Evolutionary conservation across 2,888 invertebrate genomes (phyloP), one percentile per base, ranked within the genome.

Genomic region (Chloroclystis v-ata): DNA sequence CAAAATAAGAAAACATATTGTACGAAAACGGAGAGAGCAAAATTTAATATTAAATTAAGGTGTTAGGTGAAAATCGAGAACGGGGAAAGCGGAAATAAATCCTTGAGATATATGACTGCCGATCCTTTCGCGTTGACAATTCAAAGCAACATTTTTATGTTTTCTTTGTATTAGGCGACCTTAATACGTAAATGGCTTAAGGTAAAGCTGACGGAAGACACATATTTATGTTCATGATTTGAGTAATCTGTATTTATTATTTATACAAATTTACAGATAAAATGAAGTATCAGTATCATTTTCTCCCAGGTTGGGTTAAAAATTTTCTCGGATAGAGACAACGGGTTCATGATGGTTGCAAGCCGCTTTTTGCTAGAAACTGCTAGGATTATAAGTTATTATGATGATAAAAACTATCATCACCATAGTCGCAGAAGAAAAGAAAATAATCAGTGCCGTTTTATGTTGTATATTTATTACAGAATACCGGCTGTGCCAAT

Each of bases 11-110:
- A 79, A 77, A 79, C 83, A 80, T 82, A 75, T 82, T 71, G 67
- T 68, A 65, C 67, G 70, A 67, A 71, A 69, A 70, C 65, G 69
- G 68, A 78, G 74, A 75, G 74, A 76, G 78, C 79, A 78, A 75
- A 81, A 85, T 86, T 85, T 85, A 83, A 84, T 85, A 86, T 85
- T 85, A 85, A 86, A 86, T 86, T 86, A 86, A 84, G 83, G 82
- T 76, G 81, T 84, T 82, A 78, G 74, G 77, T 75, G 72, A 70
- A 79, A 83, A 85, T 85, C 82, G 85, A 82, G 84, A 76, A 78
- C 72, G 75, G 75, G 74, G 76, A 69, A 72, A 82, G 83, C 79
- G 78, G 47, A 72, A 77, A 85, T 86, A 86, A 86, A 86, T 86
- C 84, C 80, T 72, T 57, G 66, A 85, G 83, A 85, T 85, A 83